Conservation (phyloP, 2,113 vertebrate genomes). For the Podocnemis expansa region DNA sequence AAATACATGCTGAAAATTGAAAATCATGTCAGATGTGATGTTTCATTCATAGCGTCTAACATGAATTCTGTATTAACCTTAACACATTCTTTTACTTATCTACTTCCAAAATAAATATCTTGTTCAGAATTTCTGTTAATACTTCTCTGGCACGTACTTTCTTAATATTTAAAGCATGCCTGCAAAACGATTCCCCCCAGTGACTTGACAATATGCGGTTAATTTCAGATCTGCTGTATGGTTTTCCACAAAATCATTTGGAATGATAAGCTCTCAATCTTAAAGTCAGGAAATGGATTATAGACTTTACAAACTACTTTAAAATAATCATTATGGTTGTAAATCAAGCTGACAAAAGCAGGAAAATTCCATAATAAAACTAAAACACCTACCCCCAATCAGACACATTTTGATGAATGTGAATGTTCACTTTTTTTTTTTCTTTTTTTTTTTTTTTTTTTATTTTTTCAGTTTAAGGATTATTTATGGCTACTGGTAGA, state of each 20-base stretch:
- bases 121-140: neutral
- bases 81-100: neutral
- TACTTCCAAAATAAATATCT: neutral
- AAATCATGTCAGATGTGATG: neutral
- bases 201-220: neutral
- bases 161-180: neutral
- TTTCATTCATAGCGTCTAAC: neutral
- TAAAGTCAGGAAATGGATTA: constrained; percentile 11
- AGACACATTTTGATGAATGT: neutral
- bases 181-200: neutral
- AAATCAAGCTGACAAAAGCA: constrained; percentile 32
- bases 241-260: neutral
- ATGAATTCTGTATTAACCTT: neutral
- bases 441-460: too few species aligned
- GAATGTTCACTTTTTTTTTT: neutral
- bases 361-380: constrained; percentile 29
- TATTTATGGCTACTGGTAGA: neutral
- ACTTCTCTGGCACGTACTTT: neutral
- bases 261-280: constrained; percentile 14
- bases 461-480: neutral
- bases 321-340: constrained; percentile 21
- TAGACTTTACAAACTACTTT: constrained; percentile 35
- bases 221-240: constrained; percentile 1
- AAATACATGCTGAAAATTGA: neutral
- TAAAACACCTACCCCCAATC: neutral